A percentile compares a stretch with the other conserved stretches of the same genome.
Evolutionary conservation across 2,113 vertebrate genomes (phyloP).

Genomic region (Semicossyphus pulcher): DNA sequence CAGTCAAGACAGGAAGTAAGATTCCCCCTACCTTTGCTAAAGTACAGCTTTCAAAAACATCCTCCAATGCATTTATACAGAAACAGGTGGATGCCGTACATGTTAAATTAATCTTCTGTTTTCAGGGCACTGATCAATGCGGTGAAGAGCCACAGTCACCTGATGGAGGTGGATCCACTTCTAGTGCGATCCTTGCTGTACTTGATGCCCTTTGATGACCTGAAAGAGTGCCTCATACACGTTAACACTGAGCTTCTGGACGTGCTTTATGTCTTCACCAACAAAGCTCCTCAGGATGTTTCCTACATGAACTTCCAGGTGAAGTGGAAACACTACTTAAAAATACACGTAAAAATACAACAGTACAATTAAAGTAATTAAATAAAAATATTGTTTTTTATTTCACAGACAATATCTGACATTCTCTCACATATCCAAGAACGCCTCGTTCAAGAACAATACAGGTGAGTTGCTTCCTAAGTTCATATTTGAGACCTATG

Average conservation of each 20-base stretch:
- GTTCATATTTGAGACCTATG: background rate
- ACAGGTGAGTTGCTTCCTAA: slow-evolving; percentile 53
- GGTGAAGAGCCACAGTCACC: slow-evolving; percentile 72
- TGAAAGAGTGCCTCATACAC: slow-evolving; percentile 72
- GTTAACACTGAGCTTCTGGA: slow-evolving; percentile 75
- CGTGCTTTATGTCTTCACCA: slow-evolving; percentile 71
- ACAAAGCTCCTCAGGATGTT: slow-evolving; percentile 56
- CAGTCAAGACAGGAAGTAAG: slow-evolving; percentile 66
- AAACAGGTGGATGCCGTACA: background rate
- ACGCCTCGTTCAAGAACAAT: slow-evolving; percentile 71
- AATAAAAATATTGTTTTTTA: too few species aligned
- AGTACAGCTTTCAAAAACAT: background rate
- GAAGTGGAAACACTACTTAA: background rate
- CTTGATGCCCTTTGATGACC: slow-evolving; percentile 74
- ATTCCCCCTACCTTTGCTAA: background rate
- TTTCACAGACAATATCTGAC: slow-evolving; percentile 60
- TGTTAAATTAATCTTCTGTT: background rate
- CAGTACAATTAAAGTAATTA: too few species aligned
- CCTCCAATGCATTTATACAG: background rate
- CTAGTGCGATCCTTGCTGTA: slow-evolving; percentile 86
- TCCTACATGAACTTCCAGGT: background rate
- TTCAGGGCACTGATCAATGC: slow-evolving; percentile 73
- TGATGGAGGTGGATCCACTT: slow-evolving; percentile 80
- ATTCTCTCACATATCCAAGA: slow-evolving; percentile 68
- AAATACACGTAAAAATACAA: too few species aligned